These are phyloP conservation scores for Pantelozetes paolii DNA, from an alignment of 2,888 invertebrate genomes.

Conservation along the genomic window DNA sequence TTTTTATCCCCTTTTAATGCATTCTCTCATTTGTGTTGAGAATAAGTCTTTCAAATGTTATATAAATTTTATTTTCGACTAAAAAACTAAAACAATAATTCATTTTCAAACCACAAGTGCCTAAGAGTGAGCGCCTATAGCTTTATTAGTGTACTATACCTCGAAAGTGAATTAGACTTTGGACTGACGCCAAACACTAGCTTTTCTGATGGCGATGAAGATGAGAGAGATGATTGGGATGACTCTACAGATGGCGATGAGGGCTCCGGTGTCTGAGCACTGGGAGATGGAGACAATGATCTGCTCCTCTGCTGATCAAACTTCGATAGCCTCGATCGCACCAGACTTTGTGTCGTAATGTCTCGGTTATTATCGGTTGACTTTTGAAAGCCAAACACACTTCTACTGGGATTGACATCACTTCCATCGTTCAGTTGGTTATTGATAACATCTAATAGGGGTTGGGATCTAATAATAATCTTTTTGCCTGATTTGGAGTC, in stretches of 20 bases:
- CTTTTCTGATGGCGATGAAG: neutral
- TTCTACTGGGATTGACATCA: neutral
- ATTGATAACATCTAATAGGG: slow-evolving; percentile 26
- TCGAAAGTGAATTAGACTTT: slow-evolving; percentile 41
- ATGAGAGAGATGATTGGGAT: slow-evolving; percentile 21
- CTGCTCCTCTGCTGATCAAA: slow-evolving; percentile 20
- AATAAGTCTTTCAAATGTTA: no score
- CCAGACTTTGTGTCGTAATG: slow-evolving; percentile 25
- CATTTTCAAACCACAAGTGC: neutral
- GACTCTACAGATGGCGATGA: slow-evolving; percentile 23
- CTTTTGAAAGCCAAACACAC: neutral
- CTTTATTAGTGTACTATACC: slow-evolving; percentile 12
- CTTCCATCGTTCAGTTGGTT: slow-evolving; percentile 1
- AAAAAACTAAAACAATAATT: no score
- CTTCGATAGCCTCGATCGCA: slow-evolving; percentile 23
- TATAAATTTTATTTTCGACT: no score
- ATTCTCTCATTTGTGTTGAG: no score
- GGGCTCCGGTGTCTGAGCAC: neutral
- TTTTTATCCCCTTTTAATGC: no score
- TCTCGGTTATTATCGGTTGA: neutral
- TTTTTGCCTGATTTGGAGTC: slow-evolving; percentile 17
- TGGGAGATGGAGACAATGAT: neutral
- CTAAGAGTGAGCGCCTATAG: neutral
- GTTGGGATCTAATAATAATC: slow-evolving; percentile 32
- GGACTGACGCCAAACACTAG: slow-evolving; percentile 41